These are phyloP conservation scores for Lepidurus couesii DNA, from an alignment of 1,140 invertebrate genomes.

Conservation along the genomic window DNA sequence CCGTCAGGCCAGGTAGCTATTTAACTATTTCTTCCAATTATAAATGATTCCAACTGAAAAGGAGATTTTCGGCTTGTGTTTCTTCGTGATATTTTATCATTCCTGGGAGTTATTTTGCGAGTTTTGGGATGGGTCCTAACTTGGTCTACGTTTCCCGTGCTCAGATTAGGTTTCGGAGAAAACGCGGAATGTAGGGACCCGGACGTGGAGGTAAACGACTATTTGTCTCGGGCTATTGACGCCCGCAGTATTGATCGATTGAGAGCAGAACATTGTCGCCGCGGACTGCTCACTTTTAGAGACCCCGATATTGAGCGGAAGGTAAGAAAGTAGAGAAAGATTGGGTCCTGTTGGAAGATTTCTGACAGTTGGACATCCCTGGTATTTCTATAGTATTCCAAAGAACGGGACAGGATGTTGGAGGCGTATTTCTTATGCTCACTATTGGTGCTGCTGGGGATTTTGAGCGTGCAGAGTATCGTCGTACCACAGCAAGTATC, in stretches of 20 bases:
- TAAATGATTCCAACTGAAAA: too few relatives aligned
- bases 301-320: slow-evolving; percentile 70
- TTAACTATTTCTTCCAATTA: too few relatives aligned
- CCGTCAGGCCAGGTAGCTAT: too few relatives aligned
- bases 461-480: slow-evolving; percentile 49
- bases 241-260: slow-evolving; percentile 85
- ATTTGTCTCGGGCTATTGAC: slow-evolving; percentile 86
- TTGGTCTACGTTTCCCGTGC: not conserved
- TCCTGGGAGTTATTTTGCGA: not conserved
- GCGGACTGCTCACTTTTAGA: slow-evolving; percentile 73
- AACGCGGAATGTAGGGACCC: slow-evolving; percentile 52
- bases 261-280: slow-evolving; percentile 73
- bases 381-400: slow-evolving; percentile 58
- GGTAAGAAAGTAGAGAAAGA: slow-evolving; percentile 46
- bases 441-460: slow-evolving; percentile 56
- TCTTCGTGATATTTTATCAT: not conserved
- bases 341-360: slow-evolving; percentile 23
- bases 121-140: not conserved
- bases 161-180: slow-evolving; percentile 60
- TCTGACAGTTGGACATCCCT: not conserved
- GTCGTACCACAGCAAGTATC: slow-evolving; percentile 60
- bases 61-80: too few relatives aligned
- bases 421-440: slow-evolving; percentile 76
- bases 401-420: slow-evolving; percentile 74
- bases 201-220: slow-evolving; percentile 90